Conservation (phyloP, 1,140 invertebrate genomes). For the Euwallacea similis region DNA sequence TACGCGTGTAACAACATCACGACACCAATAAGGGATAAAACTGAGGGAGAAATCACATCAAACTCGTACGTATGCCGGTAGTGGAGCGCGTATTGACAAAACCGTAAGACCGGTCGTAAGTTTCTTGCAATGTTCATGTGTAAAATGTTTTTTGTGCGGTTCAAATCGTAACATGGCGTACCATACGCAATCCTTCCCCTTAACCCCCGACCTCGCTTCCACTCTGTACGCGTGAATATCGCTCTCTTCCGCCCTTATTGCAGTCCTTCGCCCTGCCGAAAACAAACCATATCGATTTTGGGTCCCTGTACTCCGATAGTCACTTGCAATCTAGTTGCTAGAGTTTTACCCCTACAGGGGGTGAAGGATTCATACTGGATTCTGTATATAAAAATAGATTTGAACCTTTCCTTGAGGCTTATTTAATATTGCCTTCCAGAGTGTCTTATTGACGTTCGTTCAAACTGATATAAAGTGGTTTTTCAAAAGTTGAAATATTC, state of each 20-base stretch:
- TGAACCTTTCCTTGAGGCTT: too few species aligned
- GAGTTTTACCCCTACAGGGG: constrained; percentile 14
- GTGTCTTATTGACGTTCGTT: neutral
- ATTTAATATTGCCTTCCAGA: neutral
- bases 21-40: neutral
- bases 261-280: constrained; percentile 45
- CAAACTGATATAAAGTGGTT: too few species aligned
- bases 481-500: too few species aligned
- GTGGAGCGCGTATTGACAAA: constrained; percentile 46
- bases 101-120: constrained; percentile 32
- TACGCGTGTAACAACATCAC: too few species aligned
- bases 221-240: constrained; percentile 40
- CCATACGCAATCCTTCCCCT: constrained; percentile 48
- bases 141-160: constrained; percentile 46
- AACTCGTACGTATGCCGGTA: constrained; percentile 24
- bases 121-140: constrained; percentile 47
- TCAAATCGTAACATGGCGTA: constrained; percentile 52
- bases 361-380: neutral
- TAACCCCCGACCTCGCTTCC: constrained; percentile 38
- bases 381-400: neutral
- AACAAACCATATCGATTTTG: constrained; percentile 54
- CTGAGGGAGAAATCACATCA: constrained; percentile 16
- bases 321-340: constrained; percentile 51
- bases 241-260: constrained; percentile 49
- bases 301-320: constrained; percentile 48